Conservation (phyloP, 2,113 vertebrate species). For the Butorides virescens region DNA sequence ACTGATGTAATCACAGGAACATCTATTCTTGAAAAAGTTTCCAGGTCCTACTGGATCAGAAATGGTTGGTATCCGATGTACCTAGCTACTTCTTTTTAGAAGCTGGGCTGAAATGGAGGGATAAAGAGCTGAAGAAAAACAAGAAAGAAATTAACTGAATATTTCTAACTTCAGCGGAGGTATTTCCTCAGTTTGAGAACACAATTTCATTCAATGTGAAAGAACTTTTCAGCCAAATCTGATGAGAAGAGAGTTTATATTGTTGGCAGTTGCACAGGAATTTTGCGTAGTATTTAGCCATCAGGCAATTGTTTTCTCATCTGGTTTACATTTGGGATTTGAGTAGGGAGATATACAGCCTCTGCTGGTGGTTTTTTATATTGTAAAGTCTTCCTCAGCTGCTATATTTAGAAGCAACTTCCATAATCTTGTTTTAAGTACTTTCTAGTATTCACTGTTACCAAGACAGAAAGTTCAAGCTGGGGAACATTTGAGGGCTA, state of each 20-base stretch:
- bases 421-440: not conserved
- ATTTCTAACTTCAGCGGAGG: not conserved
- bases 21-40: not conserved
- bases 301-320: not conserved
- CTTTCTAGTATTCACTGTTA: not conserved
- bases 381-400: not conserved
- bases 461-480: not conserved
- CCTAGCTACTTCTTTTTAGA: not conserved
- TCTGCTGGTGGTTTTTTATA: not conserved
- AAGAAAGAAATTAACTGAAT: not conserved
- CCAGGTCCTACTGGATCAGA: not conserved
- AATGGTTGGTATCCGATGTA: not conserved
- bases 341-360: not conserved
- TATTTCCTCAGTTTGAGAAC: not conserved
- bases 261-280: not conserved
- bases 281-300: not conserved
- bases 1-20: not conserved
- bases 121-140: not conserved
- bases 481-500: not conserved
- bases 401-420: not conserved
- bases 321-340: not conserved
- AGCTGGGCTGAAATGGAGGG: not conserved
- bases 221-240: not conserved
- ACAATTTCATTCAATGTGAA: not conserved
- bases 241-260: not conserved